Percentiles rank a stretch among this genome's conserved stretches.
Conservation (phyloP, 2,797 vertebrate genomes). For the Buceros bicornis region DNA sequence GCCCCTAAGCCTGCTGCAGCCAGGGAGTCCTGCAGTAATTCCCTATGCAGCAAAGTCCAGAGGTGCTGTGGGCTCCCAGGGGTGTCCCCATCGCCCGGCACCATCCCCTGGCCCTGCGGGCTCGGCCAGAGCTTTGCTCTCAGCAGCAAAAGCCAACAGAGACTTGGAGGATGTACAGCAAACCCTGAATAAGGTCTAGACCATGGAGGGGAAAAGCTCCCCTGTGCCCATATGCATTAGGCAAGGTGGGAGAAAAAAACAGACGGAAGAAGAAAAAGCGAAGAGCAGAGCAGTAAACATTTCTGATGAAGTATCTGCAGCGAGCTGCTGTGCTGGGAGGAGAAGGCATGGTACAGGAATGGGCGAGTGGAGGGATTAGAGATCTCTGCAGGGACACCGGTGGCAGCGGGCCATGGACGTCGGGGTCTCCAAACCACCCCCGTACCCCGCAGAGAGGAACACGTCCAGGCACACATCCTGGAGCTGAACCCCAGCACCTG, state of each 20-base stretch:
- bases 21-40: not conserved
- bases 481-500: not conserved
- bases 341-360: not conserved
- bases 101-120: not conserved
- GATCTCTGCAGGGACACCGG: not conserved
- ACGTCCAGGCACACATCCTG: fast-evolving
- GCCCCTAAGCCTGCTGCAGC: not conserved
- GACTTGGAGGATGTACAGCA: not conserved
- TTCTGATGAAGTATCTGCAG: not conserved
- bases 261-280: not conserved
- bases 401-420: fast-evolving
- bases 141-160: not conserved
- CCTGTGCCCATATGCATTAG: fast-evolving
- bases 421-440: not conserved
- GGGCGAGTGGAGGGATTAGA: not conserved
- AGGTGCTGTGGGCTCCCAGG: not conserved
- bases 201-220: not conserved
- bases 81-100: not conserved
- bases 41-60: fast-evolving
- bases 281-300: not conserved
- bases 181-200: not conserved
- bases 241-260: fast-evolving
- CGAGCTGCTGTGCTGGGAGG: not conserved
- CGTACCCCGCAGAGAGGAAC: not conserved
- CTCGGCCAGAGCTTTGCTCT: not conserved